Evolutionary conservation across 2,797 vertebrate genomes (phyloP), one percentile per base, ranked within the genome.

Genomic region (Heteromormyrus szaboi): DNA sequence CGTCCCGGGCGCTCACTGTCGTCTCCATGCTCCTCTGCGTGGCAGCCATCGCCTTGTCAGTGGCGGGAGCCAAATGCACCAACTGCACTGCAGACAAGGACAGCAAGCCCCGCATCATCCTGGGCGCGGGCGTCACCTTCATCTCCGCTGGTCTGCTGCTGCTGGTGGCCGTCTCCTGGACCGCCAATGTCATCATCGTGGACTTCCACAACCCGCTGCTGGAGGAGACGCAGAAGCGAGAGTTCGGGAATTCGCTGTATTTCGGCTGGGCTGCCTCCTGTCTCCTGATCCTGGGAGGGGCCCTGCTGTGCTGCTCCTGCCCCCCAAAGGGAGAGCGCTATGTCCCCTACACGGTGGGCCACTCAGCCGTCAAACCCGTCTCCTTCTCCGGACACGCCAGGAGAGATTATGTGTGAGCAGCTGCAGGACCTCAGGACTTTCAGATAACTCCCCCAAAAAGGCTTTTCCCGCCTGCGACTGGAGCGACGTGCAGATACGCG

Each of bases 191-290:
- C 91, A 96, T 97, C 83, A 91, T 96, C 19, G 51, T 95, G 90
- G 95, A 94, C 88, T 97, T 96, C 91, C 93, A 96, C 85, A 95
- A 97, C 93, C 95, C 95, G 0, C n/a, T 95, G 90, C 91, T 97
- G 92, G 94, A 96, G 91, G 95, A 96, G 90, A 96, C 95, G 0
- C 96, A 95, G 83, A 97, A 96, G 93, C 95, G 96, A 88, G 96
- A 97, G 91, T 97, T 97, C 19, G 96, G 96, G 1, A 96, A 97
- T 2, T 95, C 96, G 0, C 91, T 97, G 91, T 97, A 97, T 92
- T 97, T 97, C 6, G 96, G 96, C 50, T 97, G 96, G 96, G 95
- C 95, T 29, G 93, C 96, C n/a, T 95, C 95, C 91, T 96, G 94
- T 87, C 90, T 97, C 92, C 94, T 97, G 87, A 90, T 96, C 48